Evolutionary conservation across 2,113 vertebrate species (phyloP).

Genomic region (Crotalus helleri): DNA sequence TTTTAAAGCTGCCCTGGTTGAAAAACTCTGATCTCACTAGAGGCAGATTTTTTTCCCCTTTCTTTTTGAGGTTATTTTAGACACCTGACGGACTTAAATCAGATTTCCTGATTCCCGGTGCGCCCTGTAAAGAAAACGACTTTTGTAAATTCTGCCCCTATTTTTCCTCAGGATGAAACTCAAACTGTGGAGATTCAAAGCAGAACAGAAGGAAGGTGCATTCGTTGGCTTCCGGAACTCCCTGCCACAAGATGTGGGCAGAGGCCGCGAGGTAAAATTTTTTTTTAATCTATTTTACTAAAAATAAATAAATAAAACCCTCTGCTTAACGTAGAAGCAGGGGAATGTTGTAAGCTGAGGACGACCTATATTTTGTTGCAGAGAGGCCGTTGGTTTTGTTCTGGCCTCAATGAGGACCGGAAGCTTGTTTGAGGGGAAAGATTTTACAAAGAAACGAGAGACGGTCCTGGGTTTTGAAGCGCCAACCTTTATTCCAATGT

Average conservation of each 20-base stretch:
- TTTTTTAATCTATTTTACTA: not conserved
- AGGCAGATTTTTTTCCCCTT: no score
- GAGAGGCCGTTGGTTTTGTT: not conserved
- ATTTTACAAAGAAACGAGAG: not conserved
- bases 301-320: no score
- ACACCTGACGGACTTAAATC: no score
- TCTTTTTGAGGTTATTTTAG: no score
- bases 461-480: not conserved
- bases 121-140: no score
- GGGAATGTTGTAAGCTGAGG: not conserved
- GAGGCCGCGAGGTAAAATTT: no score
- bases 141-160: no score
- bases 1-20: no score
- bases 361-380: not conserved
- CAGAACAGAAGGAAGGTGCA: not conserved
- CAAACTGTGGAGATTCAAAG: not conserved
- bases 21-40: no score
- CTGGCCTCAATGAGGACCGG: not conserved
- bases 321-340: not conserved
- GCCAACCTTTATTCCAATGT: slow-evolving; percentile 54
- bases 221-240: not conserved
- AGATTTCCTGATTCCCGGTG: no score
- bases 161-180: not conserved
- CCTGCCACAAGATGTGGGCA: not conserved
- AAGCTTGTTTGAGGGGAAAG: not conserved